Base-by-base conservation (phyloP, 1,140 invertebrate genomes). In the Dufourea novaeangliae region DNA sequence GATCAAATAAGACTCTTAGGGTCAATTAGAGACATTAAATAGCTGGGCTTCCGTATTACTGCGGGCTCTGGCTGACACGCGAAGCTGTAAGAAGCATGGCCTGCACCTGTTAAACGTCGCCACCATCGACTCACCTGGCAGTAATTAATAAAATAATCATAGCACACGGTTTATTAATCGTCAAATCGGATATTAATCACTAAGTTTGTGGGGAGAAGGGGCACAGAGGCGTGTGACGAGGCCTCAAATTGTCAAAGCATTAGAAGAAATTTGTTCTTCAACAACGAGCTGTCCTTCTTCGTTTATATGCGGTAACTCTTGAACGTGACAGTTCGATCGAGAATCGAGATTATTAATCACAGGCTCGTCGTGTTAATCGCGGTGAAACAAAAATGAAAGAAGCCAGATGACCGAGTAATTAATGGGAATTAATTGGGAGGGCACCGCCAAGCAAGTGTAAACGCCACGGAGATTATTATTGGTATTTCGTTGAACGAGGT, bases 31-130 rank as follows among this genome's bases (percentile, higher is more conserved):
- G 20, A 1, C 56, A 80, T 80, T 80, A 76, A 32, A 50, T 69
- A 78, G 57, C 80, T 75, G 64, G 1, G 69, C 52, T 79, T 82
- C n/a, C 82, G 72, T 73, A 83, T 86, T 88, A 87, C 86, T 66
- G 50, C n/a, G 80, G 61, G 29, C 74, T 59, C 83, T 86, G 82
- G 82, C 88, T 81, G 83, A 41, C 59, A 59, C 69, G 71, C 59
- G 78, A 88, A 89, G 89, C 89, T 91, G 90, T 87, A 82, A 88
- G 72, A 89, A 89, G 88, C 88, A 77, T n/a, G 80, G 87, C 90
- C 89, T 77, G 86, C 91, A 91, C 90, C 91, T 87, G 90, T 92
- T 92, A 92, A 83, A 88, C 73, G 72, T 79, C 34, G 67, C 74
- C 83, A 85, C 86, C 86, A 83, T 86, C 73, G 73, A 86, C 84